Percentiles rank a stretch among this genome's conserved stretches.
phyloP scores from a whole-genome alignment of 2,888 invertebrate genomes.

The Deilephila porcellus region DNA sequence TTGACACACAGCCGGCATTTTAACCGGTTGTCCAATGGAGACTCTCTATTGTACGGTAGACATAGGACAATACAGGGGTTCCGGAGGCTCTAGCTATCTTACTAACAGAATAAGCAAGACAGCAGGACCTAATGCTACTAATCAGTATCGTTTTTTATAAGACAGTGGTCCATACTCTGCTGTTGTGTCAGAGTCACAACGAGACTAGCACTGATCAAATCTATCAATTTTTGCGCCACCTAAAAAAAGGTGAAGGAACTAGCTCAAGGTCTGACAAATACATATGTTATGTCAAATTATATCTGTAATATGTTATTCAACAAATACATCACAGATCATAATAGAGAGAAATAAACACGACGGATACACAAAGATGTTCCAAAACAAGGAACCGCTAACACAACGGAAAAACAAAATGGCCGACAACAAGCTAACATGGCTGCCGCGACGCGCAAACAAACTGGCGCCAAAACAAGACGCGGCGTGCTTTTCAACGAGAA shows the following conservation, averaged over 20 bases:
- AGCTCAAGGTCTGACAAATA: not conserved
- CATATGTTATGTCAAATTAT: not conserved
- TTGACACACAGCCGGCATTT: too few species aligned
- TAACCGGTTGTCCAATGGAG: too few species aligned
- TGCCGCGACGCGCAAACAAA: not conserved
- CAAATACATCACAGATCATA: not conserved
- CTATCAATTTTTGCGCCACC: not conserved
- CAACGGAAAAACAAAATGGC: conserved; percentile 4
- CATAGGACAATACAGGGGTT: too few species aligned
- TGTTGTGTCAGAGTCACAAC: too few species aligned
- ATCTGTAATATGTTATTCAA: not conserved
- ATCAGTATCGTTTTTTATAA: too few species aligned
- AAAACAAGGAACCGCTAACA: not conserved
- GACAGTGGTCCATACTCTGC: too few species aligned
- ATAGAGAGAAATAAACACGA: not conserved
- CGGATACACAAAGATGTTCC: not conserved
- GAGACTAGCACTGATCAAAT: not conserved
- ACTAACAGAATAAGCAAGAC: too few species aligned
- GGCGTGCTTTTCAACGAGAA: not conserved
- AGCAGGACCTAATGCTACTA: too few species aligned
- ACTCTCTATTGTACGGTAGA: too few species aligned
- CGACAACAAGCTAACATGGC: not conserved
- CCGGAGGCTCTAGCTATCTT: too few species aligned
- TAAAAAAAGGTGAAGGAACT: not conserved
- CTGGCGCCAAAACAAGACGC: conserved; percentile 3